phyloP scores from a whole-genome alignment of 2,888 invertebrate genomes.

The Antheraea assamensis region DNA sequence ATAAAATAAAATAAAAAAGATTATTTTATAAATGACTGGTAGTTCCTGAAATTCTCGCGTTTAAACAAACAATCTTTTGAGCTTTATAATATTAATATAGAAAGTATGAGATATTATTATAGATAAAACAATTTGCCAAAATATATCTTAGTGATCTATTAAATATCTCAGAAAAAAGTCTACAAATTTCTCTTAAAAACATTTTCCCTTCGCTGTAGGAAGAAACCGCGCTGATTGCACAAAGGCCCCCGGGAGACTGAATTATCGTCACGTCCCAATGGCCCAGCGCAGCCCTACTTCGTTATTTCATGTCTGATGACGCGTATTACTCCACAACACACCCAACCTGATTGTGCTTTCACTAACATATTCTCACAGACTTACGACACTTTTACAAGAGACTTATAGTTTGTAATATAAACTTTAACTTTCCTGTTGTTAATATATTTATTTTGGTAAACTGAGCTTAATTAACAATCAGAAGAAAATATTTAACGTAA shows the following conservation, averaged over 20 bases:
- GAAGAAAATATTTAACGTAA: background rate
- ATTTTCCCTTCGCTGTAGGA: conserved; percentile 51
- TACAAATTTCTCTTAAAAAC: conserved; percentile 52
- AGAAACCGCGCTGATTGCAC: conserved; percentile 80
- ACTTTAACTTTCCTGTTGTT: background rate
- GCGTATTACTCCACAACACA: conserved; percentile 36
- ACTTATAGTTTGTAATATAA: background rate
- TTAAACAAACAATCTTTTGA: background rate
- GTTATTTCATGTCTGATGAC: conserved; percentile 59
- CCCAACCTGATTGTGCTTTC: conserved; percentile 41
- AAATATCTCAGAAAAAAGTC: conserved; percentile 21
- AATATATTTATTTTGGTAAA: background rate
- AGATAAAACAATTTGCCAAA: background rate
- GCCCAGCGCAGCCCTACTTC: conserved; percentile 61
- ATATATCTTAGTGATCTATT: background rate
- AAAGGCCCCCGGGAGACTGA: conserved; percentile 74
- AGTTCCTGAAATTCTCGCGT: too few species aligned
- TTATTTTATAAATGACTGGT: too few species aligned
- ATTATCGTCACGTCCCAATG: conserved; percentile 71
- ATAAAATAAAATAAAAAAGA: too few species aligned
- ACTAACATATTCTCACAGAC: conserved; percentile 28
- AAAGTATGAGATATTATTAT: too few species aligned
- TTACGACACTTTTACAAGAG: conserved; percentile 10
- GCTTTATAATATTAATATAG: background rate
- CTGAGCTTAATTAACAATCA: background rate